Evolutionary conservation across 2,888 invertebrate genomes (phyloP).

Genomic region (Amiota mariae): DNA sequence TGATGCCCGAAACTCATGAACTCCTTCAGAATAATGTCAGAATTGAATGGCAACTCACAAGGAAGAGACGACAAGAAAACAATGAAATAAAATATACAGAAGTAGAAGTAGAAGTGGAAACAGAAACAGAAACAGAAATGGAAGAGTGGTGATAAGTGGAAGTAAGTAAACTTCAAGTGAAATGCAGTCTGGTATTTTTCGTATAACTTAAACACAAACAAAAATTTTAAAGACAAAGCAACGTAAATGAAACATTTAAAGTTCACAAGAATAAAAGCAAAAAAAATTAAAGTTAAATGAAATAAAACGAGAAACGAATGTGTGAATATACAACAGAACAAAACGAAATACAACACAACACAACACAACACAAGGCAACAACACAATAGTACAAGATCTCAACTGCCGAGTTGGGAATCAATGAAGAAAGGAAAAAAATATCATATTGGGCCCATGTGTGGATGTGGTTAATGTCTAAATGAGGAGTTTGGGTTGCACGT

Average conservation of each 20-base stretch:
- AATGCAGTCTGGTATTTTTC: too few relatives aligned
- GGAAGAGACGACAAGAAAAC: too few relatives aligned
- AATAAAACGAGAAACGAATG: conserved; percentile 4
- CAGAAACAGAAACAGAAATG: too few relatives aligned
- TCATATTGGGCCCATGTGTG: too few relatives aligned
- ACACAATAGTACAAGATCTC: neutral
- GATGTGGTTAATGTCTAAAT: neutral
- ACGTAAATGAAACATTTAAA: too few relatives aligned
- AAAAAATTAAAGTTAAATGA: neutral
- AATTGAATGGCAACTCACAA: neutral
- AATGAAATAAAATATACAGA: neutral
- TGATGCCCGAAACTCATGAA: conserved; percentile 10
- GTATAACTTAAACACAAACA: too few relatives aligned
- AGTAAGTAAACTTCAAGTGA: too few relatives aligned
- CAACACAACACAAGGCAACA: neutral
- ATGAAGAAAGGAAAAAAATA: neutral
- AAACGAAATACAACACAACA: neutral
- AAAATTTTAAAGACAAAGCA: too few relatives aligned
- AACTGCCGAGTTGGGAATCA: neutral
- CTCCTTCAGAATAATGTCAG: too few relatives aligned
- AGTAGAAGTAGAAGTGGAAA: neutral
- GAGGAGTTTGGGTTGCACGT: neutral
- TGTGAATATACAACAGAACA: neutral
- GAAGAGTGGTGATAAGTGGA: too few relatives aligned
- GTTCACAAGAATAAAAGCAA: neutral